Percentiles rank a stretch among this genome's conserved stretches.
Conservation (phyloP, 2,888 invertebrate genomes). For the Rhagonycha fulva region DNA sequence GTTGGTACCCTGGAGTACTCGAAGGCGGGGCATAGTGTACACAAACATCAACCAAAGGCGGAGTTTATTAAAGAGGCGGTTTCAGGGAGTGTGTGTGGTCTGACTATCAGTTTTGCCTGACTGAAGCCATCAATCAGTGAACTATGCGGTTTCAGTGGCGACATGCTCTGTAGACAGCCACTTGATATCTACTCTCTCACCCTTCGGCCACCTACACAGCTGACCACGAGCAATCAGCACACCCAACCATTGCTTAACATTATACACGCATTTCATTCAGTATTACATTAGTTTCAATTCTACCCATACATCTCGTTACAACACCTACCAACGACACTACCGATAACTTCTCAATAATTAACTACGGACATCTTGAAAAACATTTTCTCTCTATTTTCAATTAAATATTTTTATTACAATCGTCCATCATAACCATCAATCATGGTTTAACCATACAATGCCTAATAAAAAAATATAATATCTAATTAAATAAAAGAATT, state of each 20-base stretch:
- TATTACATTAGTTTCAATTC: constrained; percentile 30
- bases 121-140: constrained; percentile 56
- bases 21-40: constrained; percentile 29
- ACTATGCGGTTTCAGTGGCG: constrained; percentile 56
- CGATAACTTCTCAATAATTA: neutral
- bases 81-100: constrained; percentile 52
- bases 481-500: neutral
- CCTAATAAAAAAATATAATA: neutral
- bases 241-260: constrained; percentile 49
- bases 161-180: constrained; percentile 57
- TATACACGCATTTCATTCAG: constrained; percentile 44
- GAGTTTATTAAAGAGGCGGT: constrained; percentile 36
- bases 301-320: constrained; percentile 18
- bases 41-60: constrained; percentile 29
- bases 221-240: constrained; percentile 48
- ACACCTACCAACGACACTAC: constrained; percentile 9
- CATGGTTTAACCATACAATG: neutral
- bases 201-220: constrained; percentile 45
- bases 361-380: neutral
- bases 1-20: constrained; percentile 31
- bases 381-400: neutral
- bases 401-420: neutral
- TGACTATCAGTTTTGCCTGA: constrained; percentile 52
- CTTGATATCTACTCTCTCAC: constrained; percentile 52
- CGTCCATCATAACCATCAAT: neutral